Evolutionary conservation across 2,113 vertebrate genomes (phyloP).

Genomic region (Eulemur rufifrons): DNA sequence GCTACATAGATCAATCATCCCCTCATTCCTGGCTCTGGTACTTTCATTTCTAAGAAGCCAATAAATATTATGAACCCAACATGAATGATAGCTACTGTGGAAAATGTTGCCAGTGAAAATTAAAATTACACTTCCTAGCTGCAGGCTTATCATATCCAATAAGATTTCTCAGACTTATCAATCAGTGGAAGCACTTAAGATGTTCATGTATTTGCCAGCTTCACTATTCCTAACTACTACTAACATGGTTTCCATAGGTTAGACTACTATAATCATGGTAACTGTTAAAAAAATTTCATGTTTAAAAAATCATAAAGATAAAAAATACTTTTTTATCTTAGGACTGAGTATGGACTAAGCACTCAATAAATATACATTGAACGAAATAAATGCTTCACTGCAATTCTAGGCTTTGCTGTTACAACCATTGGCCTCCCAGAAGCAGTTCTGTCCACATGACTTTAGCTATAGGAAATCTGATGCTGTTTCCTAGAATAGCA

Average conservation of each 20-base stretch:
- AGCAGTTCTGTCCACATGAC: not conserved
- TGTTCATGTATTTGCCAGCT: not conserved
- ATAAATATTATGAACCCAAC: constrained; percentile 39
- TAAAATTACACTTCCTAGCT: constrained; percentile 31
- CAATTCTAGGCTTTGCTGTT: constrained; percentile 18
- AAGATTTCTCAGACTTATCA: not conserved
- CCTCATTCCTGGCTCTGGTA: constrained; percentile 8
- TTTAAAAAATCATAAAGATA: not conserved
- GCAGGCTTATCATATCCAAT: not conserved
- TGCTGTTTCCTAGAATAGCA: not conserved
- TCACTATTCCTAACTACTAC: not conserved
- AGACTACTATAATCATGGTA: not conserved
- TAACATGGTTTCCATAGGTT: not conserved
- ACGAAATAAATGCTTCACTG: constrained; percentile 25
- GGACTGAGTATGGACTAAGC: not conserved
- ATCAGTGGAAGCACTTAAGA: not conserved
- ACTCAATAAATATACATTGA: not conserved
- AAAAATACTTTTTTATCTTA: not conserved
- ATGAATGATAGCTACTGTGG: not conserved
- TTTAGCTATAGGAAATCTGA: constrained; percentile 54
- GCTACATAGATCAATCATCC: not conserved
- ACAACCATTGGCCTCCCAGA: not conserved
- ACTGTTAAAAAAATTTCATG: not conserved
- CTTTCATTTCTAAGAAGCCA: constrained; percentile 35
- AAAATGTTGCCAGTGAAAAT: constrained; percentile 36